Conservation (phyloP, 2,113 vertebrate genomes). For the Apteryx owenii region DNA sequence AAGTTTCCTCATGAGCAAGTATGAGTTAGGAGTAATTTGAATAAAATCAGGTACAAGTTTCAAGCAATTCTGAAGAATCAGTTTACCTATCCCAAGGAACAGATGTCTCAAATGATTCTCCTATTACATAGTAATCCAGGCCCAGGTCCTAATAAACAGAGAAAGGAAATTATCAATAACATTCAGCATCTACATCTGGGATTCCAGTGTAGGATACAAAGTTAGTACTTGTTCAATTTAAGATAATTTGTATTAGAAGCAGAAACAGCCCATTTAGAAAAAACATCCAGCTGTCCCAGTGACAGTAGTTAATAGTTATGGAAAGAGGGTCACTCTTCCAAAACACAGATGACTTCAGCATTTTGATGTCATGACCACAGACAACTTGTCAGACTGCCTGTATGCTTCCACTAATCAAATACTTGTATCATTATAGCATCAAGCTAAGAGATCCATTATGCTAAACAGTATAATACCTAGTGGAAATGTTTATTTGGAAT, state of each 20-base stretch:
- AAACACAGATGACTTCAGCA: not conserved
- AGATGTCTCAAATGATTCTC: conserved; percentile 98
- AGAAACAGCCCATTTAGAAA: not conserved
- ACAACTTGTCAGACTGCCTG: not conserved
- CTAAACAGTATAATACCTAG: not conserved
- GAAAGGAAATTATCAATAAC: conserved; percentile 41
- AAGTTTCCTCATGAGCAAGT: not conserved
- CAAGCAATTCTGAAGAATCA: not conserved
- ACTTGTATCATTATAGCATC: not conserved
- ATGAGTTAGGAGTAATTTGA: not conserved
- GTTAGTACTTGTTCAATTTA: not conserved
- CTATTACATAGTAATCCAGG: conserved; percentile 95
- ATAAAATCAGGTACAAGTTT: not conserved
- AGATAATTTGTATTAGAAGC: not conserved
- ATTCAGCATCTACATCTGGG: not conserved
- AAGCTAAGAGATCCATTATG: not conserved
- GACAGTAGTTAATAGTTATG: not conserved
- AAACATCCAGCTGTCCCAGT: not conserved
- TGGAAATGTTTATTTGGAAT: not conserved
- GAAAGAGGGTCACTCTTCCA: not conserved
- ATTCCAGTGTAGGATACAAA: not conserved
- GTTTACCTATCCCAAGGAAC: conserved; percentile 99
- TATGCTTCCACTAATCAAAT: not conserved
- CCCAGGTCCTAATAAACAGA: conserved; percentile 88
- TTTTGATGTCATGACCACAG: not conserved